These are phyloP conservation scores for Astreopora myriophthalma DNA, from an alignment of 64 coral and sea anemone genomes.

Conservation along the genomic window DNA sequence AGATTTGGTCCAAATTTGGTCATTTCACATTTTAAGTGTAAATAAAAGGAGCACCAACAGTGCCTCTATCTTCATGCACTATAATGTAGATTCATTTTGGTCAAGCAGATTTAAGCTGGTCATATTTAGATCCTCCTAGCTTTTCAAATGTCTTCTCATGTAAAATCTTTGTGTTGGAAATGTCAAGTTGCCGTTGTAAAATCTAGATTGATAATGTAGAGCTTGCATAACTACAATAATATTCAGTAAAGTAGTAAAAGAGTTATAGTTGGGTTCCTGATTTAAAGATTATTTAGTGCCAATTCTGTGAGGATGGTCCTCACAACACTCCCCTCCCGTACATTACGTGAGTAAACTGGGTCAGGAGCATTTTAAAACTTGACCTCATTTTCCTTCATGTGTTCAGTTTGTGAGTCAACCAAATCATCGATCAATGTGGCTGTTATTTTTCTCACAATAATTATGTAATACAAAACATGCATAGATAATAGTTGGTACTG, in stretches of 20 bases:
- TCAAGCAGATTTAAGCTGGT: not conserved
- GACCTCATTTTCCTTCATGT: conserved; percentile 33
- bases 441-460: conserved; percentile 58
- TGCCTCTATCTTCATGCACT: not conserved
- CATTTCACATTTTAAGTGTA: not conserved
- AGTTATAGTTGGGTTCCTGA: not conserved
- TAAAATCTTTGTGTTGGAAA: not conserved
- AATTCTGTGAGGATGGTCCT: conserved; percentile 52
- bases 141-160: not conserved
- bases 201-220: no score
- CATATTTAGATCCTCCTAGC: not conserved
- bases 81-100: not conserved
- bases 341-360: conserved; percentile 38
- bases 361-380: conserved; percentile 19
- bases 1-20: no score
- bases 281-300: conserved; percentile 20
- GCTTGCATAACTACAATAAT: no score
- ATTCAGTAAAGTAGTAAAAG: no score
- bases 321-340: conserved; percentile 18
- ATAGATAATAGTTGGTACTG: conserved; percentile 59
- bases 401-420: conserved; percentile 56
- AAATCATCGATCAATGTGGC: conserved; percentile 46
- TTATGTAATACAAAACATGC: conserved; percentile 78
- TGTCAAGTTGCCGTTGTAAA: not conserved
- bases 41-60: not conserved